Conservation (phyloP, 2,888 invertebrate genomes). For the Philereme vetulata region DNA sequence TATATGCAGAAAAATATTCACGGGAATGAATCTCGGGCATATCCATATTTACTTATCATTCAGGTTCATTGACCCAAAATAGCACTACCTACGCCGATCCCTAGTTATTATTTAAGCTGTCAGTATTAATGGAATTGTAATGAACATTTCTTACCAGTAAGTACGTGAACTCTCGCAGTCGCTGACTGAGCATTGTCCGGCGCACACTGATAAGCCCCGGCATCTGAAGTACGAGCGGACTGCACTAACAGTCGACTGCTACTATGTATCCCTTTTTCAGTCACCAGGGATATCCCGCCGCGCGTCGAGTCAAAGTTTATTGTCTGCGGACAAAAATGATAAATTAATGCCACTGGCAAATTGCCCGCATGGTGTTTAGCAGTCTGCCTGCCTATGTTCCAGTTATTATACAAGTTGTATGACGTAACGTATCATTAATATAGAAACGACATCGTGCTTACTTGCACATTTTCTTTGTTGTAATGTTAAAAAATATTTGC, state of each 20-base stretch:
- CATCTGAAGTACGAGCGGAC: conserved; percentile 90
- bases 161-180: conserved; percentile 91
- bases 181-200: conserved; percentile 93
- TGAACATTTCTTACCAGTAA: conserved; percentile 86
- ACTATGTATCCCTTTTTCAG: conserved; percentile 92
- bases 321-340: conserved; percentile 77
- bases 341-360: conserved; percentile 10
- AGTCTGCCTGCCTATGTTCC: neutral
- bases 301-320: conserved; percentile 96
- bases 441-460: too few relatives aligned
- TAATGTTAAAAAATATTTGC: too few relatives aligned
- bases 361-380: conserved; percentile 7
- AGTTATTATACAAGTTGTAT: neutral
- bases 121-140: too few relatives aligned
- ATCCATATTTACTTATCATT: too few relatives aligned
- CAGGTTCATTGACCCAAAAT: too few relatives aligned
- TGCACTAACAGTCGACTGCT: conserved; percentile 93
- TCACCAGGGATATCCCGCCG: conserved; percentile 93
- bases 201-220: conserved; percentile 92
- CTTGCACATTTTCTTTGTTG: too few relatives aligned
- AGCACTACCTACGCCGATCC: too few relatives aligned
- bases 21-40: too few relatives aligned
- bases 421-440: too few relatives aligned
- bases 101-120: too few relatives aligned
- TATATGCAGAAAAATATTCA: too few relatives aligned